These are phyloP conservation scores for Uropsilus gracilis DNA, from an alignment of 2,113 vertebrate genomes.

Conservation along the genomic window DNA sequence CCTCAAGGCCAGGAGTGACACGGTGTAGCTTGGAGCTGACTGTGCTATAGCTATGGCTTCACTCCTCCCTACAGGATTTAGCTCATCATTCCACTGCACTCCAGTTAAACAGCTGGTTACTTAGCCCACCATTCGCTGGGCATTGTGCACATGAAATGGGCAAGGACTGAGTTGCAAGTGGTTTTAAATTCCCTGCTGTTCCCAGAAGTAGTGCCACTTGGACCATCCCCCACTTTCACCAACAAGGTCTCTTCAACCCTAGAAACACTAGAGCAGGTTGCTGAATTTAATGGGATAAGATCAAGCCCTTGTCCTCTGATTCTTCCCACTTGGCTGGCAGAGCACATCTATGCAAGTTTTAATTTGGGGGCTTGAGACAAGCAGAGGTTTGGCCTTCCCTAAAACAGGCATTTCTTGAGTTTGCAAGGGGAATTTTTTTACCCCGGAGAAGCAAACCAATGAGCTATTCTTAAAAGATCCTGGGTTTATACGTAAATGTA, in stretches of 20 bases:
- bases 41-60: rapidly evolving
- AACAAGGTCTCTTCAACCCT: neutral
- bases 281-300: neutral
- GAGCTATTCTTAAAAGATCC: neutral
- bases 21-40: neutral
- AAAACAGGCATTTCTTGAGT: neutral
- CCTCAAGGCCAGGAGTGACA: neutral
- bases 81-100: too few species aligned
- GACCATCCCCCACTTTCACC: too few species aligned
- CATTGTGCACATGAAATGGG: neutral
- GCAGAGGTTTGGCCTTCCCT: neutral
- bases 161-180: neutral
- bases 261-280: neutral
- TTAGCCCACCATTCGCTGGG: neutral
- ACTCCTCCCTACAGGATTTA: neutral
- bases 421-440: neutral
- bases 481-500: neutral
- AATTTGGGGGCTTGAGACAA: neutral
- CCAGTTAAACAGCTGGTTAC: too few species aligned
- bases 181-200: neutral
- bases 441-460: neutral
- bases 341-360: neutral
- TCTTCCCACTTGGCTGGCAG: neutral
- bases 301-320: neutral
- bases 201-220: neutral